Conservation (phyloP, 30 jellyfish, hydroid and myxozoan species). For the Rhopilema esculentum region DNA sequence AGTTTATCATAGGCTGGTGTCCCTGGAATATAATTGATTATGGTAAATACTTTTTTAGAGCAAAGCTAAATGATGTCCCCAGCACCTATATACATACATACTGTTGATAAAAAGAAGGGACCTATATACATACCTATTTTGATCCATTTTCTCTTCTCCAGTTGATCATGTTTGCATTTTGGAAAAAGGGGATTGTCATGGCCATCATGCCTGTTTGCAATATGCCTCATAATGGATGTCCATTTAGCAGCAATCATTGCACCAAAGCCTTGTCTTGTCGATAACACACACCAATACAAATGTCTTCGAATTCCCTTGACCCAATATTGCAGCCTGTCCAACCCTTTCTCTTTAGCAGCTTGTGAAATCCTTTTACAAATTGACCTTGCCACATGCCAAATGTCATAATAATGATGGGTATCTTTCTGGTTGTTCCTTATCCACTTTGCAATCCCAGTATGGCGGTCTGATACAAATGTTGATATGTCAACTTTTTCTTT, state of each 20-base stretch:
- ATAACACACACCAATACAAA: conserved; percentile 39
- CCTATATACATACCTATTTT: conserved; percentile 23
- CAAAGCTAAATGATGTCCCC: background rate
- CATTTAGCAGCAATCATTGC: conserved; percentile 49
- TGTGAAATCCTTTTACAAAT: conserved; percentile 8
- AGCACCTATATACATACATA: too few species aligned
- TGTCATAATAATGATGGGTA: conserved; percentile 24
- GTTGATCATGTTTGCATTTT: conserved; percentile 25
- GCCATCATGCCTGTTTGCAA: conserved; percentile 31
- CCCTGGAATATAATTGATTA: conserved; percentile 7
- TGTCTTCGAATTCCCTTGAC: conserved; percentile 19
- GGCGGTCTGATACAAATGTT: conserved; percentile 35
- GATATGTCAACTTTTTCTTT: background rate
- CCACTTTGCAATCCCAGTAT: conserved; percentile 42
- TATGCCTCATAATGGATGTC: conserved; percentile 42
- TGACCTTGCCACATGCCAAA: conserved; percentile 61
- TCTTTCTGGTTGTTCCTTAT: background rate
- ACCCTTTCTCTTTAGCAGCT: conserved; percentile 20
- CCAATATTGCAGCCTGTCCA: conserved; percentile 14
- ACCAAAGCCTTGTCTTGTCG: conserved; percentile 34
- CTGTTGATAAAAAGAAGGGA: background rate
- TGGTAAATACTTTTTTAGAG: background rate
- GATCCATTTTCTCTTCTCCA: conserved; percentile 45
- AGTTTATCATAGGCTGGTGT: conserved; percentile 38
- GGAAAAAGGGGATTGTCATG: conserved; percentile 30